These are phyloP conservation scores for Trachelus troglodyta DNA, from an alignment of 2,888 invertebrate genomes.

Conservation along the genomic window DNA sequence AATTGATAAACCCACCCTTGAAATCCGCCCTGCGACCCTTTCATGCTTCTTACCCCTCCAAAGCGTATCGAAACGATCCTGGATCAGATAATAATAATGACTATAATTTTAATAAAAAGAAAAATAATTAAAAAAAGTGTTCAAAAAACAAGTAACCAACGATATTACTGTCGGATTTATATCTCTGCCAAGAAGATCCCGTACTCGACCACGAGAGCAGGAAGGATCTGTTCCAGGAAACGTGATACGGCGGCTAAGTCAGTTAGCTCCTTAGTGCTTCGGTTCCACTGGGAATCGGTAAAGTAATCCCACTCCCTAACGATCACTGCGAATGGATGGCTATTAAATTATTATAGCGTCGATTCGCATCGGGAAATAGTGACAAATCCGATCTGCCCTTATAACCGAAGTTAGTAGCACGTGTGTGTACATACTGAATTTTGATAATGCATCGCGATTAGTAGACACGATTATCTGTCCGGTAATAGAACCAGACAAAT, in stretches of 20 bases:
- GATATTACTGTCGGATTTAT: neutral
- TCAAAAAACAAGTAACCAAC: neutral
- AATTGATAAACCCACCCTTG: conserved; percentile 35
- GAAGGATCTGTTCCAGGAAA: conserved; percentile 42
- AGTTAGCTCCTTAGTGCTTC: conserved; percentile 64
- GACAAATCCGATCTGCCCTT: conserved; percentile 62
- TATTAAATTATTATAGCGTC: conserved; percentile 64
- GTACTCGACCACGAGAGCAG: neutral
- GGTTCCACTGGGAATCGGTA: conserved; percentile 50
- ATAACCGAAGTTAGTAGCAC: neutral
- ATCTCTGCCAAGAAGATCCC: neutral
- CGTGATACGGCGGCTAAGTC: conserved; percentile 62
- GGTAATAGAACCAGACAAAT: neutral
- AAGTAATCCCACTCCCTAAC: conserved; percentile 44
- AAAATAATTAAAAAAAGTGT: neutral
- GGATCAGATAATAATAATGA: neutral
- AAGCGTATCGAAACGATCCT: neutral
- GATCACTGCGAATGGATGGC: conserved; percentile 56
- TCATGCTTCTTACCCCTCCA: neutral
- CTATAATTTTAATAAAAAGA: neutral
- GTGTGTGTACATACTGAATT: neutral
- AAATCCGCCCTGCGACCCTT: neutral
- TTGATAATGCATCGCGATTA: neutral
- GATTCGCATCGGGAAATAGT: conserved; percentile 49
- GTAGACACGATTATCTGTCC: neutral